Evolutionary conservation across 2,888 invertebrate genomes (phyloP).

Genomic region (Limnephilus auricula): DNA sequence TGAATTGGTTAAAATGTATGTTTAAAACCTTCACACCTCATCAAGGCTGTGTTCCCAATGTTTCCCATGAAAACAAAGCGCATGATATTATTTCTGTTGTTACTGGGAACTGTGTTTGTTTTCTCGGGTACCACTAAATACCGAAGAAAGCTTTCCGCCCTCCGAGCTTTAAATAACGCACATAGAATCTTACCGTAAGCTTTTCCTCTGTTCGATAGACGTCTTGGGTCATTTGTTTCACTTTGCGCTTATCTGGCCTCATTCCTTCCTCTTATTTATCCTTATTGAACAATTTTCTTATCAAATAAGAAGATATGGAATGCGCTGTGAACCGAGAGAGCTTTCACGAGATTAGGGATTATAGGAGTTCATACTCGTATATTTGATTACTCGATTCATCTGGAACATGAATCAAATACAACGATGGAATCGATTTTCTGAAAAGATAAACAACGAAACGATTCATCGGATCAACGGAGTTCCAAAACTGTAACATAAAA

Average conservation of each 20-base stretch:
- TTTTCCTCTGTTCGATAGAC: conserved; percentile 25
- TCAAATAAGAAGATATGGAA: conserved; percentile 45
- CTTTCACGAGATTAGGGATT: not conserved
- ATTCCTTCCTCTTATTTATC: conserved; percentile 35
- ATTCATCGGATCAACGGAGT: not conserved
- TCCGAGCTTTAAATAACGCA: not conserved
- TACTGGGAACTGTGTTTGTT: not conserved
- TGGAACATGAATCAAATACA: not conserved
- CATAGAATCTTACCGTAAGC: not conserved
- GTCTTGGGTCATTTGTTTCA: conserved; percentile 44
- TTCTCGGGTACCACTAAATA: not conserved
- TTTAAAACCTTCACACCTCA: not conserved
- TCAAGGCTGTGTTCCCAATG: not conserved
- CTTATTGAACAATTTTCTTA: conserved; percentile 46
- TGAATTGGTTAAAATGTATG: not conserved
- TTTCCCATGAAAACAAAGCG: not conserved
- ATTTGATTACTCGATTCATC: not conserved
- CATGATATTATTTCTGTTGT: not conserved
- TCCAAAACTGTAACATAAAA: not conserved
- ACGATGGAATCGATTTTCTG: not conserved
- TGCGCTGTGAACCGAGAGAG: not conserved
- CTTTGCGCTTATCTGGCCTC: conserved; percentile 44
- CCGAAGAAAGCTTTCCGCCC: not conserved
- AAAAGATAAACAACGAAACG: not conserved
- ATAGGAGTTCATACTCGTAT: not conserved